Evolutionary conservation across 2,797 vertebrate genomes (phyloP), one percentile per base, ranked within the genome.

Genomic region (Xerus rutilus): DNA sequence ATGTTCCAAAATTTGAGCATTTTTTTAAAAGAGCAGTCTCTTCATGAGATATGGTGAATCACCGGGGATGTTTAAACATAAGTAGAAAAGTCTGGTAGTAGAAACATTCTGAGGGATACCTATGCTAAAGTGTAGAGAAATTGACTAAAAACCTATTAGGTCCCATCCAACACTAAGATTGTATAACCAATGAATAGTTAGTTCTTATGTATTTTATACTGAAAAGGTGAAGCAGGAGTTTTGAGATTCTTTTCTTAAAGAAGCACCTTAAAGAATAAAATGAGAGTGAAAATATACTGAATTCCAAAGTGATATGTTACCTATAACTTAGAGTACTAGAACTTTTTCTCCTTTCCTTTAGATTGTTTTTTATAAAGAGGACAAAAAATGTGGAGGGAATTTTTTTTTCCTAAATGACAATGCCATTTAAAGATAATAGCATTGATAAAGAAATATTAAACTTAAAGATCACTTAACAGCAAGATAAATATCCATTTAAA

Each of bases 1-100:
- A 28, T 91, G 78, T 70, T 82, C n/a, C 20, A 94, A 78, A 91
- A 54, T 91, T 89, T 82, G 82, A 92, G 52, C 20, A 83, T 69
- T 94, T 92, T 93, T 73, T 76, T 7, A 62, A 86, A 92, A 90
- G 62, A 95, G 32, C 64, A 95, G n/a, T 59, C 69, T 95, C 32
- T 90, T 86, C 4, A 76, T 78, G 88, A 88, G 79, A 57, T 49
- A 4, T 0, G 77, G 30, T 64, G 47, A 90, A 52, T 84, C 43
- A 73, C 3, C 86, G 83, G 39, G 95, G 70, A 13, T 72, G 7
- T 85, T 92, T 83, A 64, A 93, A 32, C 20, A 28, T 72, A 86
- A 78, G 43, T 67, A 89, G 89, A 54, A 73, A 93, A 94, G 32
- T 52, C 43, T 86, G 43, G 30, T 59, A 67, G 13, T 25, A 59